phyloP scores from a whole-genome alignment of 2,113 vertebrate genomes.

The Paedocypris sp. region DNA sequence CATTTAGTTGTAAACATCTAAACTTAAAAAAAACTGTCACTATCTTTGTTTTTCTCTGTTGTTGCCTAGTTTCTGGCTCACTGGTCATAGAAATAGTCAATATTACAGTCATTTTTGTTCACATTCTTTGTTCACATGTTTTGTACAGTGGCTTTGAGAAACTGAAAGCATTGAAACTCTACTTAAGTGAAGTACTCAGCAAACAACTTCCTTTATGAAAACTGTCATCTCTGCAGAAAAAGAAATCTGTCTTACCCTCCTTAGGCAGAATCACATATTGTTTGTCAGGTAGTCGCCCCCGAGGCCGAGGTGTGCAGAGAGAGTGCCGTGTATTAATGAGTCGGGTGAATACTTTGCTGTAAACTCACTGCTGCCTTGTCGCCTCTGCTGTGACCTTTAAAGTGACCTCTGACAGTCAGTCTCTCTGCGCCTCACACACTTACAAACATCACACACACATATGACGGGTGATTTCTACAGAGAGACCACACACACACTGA shows the following conservation, averaged over 20 bases:
- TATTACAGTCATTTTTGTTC: too few species aligned
- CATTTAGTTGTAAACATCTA: too few species aligned
- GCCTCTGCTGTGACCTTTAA: slow-evolving; percentile 89
- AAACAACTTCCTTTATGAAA: too few species aligned
- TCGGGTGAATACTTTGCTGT: slow-evolving; percentile 55
- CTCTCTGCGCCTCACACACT: slow-evolving; percentile 69
- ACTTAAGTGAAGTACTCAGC: too few species aligned
- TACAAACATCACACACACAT: slow-evolving; percentile 42
- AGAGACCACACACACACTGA: slow-evolving; percentile 38
- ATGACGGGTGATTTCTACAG: slow-evolving; percentile 72
- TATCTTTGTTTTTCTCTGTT: too few species aligned
- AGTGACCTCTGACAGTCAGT: slow-evolving; percentile 95
- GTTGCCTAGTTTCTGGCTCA: too few species aligned
- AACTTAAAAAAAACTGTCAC: too few species aligned
- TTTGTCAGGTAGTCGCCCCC: background rate
- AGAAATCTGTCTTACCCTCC: background rate
- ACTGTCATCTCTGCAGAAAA: background rate
- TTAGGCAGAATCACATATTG: background rate
- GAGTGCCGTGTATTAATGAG: slow-evolving; percentile 58
- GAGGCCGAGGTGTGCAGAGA: background rate
- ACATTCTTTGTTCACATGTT: too few species aligned
- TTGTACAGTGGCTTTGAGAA: too few species aligned
- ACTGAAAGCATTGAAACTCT: too few species aligned
- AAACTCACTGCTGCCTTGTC: slow-evolving; percentile 76
- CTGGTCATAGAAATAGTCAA: too few species aligned